phyloP scores from a whole-genome alignment of 2,888 invertebrate species.

The Drosophila histrio region DNA sequence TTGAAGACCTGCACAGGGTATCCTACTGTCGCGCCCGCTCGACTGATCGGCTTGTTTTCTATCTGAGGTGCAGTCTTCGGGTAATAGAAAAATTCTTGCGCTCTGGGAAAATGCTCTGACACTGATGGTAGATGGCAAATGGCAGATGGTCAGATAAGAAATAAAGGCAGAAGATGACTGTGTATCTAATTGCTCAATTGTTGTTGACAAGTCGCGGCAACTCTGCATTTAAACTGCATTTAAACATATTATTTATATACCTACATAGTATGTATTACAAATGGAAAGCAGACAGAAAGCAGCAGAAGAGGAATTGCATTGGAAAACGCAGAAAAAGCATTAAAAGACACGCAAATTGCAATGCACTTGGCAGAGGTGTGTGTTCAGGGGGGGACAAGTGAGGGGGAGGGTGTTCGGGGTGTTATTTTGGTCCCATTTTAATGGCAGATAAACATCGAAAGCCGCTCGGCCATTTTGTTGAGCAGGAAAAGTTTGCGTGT shows the following conservation, averaged over 20 bases:
- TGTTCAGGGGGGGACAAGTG: background rate
- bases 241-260: background rate
- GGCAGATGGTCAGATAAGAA: slow-evolving; percentile 33
- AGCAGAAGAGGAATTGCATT: slow-evolving; percentile 32
- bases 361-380: slow-evolving; percentile 1
- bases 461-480: slow-evolving; percentile 69
- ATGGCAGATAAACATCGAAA: slow-evolving; percentile 65
- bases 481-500: slow-evolving; percentile 66
- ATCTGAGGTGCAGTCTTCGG: slow-evolving; percentile 20
- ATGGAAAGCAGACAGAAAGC: slow-evolving; percentile 3
- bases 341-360: slow-evolving; percentile 60
- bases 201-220: slow-evolving; percentile 47
- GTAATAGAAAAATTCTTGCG: slow-evolving; percentile 36
- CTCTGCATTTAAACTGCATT: background rate
- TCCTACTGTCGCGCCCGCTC: too few species aligned
- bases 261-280: background rate
- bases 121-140: background rate
- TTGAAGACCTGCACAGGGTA: too few species aligned
- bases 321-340: slow-evolving; percentile 47
- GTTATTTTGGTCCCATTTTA: slow-evolving; percentile 60
- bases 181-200: slow-evolving; percentile 54
- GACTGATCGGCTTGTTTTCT: too few species aligned
- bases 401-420: background rate
- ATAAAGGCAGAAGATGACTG: slow-evolving; percentile 36
- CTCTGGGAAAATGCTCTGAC: slow-evolving; percentile 17